Base-by-base conservation (phyloP, 2,113 vertebrate species). In the Boulengeromyrus knoepffleri region DNA sequence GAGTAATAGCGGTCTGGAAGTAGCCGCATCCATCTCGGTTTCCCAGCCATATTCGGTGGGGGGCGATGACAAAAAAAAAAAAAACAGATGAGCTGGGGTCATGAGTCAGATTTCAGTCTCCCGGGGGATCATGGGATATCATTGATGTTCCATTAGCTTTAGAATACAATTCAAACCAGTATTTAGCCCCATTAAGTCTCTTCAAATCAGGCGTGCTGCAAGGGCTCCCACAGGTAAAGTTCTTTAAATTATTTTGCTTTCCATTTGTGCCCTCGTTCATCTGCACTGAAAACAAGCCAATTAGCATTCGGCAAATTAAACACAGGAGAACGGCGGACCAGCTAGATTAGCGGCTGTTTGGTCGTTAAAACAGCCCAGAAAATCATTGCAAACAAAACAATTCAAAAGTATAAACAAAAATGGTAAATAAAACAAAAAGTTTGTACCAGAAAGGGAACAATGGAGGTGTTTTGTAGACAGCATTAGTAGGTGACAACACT, bases 1-100 rank as follows among this genome's bases (percentile, higher is more conserved):
- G 96, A 97, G 97, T 96, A 97, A 97, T 94, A 96, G 94, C 94
- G 93, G 93, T 92, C 84, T 94, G 94, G 93, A 95, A 74, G 88
- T 12, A 74, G 88, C 88, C 88, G 39, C 52, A 85, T 89, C 89
- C 80, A 85, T 89, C 88, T 85, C 53, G 15, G 80, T 62, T 85
- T 89, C 52, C 89, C 80, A 87, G 89, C 90, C 86, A 1, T 94
- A 96, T 96, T 96, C 95, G 94, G 93, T 92, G 90, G 89, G 93
- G 92, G 93, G 45, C 46, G 27, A 77, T 46, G 80, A 95, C 19
- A 39, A 39, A 77, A 74, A 74, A 77, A 39, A 94, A 95, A 92
- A 36, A 92, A 94, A 96, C 93, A 49, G 89, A 74, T 21, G 45
- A 13, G 74, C 5, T 4, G 39, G 77, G 89, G 88, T 83, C 49